phyloP scores from a whole-genome alignment of 2,797 vertebrate species.

The Acanthornis magna region DNA sequence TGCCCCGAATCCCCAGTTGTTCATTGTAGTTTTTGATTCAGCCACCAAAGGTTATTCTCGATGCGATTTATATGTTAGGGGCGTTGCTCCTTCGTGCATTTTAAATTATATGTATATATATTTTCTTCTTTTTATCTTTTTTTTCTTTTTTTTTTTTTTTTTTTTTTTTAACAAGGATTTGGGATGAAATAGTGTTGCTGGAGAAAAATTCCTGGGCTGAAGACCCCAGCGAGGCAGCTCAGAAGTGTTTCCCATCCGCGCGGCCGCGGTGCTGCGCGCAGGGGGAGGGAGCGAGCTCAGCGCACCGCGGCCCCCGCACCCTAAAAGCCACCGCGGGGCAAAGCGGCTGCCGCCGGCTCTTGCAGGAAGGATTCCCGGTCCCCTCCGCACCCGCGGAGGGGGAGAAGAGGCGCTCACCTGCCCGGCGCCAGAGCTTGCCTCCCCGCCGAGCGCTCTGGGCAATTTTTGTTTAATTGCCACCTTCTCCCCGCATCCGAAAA shows the following conservation, averaged over 20 bases:
- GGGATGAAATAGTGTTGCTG: neutral
- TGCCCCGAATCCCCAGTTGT: neutral
- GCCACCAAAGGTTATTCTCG: neutral
- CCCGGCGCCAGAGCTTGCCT: neutral
- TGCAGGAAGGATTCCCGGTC: neutral
- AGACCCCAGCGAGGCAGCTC: neutral
- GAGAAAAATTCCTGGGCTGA: neutral
- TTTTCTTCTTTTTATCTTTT: too few relatives aligned
- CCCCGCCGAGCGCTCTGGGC: neutral
- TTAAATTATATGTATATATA: neutral
- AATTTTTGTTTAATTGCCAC: neutral
- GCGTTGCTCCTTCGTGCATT: neutral
- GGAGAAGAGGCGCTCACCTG: neutral
- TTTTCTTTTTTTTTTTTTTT: neutral
- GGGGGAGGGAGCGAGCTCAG: neutral
- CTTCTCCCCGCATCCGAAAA: neutral
- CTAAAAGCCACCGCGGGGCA: neutral
- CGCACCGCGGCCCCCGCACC: neutral
- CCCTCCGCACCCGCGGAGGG: neutral
- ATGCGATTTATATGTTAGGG: neutral
- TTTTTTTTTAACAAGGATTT: neutral
- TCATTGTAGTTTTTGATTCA: neutral
- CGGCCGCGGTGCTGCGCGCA: neutral
- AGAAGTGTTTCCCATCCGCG: neutral
- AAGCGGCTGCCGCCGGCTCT: neutral